A percentile compares a stretch with the other conserved stretches of the same genome.
phyloP scores from a whole-genome alignment of 1,140 invertebrate genomes.

The Bombus turneri region DNA sequence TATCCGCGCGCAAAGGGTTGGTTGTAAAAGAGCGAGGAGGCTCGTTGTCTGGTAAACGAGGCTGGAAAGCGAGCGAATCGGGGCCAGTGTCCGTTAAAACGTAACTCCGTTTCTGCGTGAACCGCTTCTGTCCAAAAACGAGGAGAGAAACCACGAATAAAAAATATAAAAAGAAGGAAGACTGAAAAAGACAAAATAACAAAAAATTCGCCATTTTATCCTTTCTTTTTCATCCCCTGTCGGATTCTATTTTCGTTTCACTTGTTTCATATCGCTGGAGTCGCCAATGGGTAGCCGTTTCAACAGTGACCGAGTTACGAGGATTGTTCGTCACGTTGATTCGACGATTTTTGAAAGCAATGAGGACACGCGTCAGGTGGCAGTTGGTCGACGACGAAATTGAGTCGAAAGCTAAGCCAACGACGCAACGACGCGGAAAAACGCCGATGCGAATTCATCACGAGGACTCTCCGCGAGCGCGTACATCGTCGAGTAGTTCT shows the following conservation, averaged over 20 bases:
- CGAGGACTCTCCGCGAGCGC: constrained; percentile 15
- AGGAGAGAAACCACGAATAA: constrained; percentile 3
- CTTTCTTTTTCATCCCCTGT: not conserved
- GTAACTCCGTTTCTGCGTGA: constrained; percentile 52
- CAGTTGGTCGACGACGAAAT: constrained; percentile 39
- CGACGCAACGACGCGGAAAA: constrained; percentile 9
- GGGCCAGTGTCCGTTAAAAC: constrained; percentile 43
- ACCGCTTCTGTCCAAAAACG: not conserved
- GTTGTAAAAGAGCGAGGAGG: constrained; percentile 20
- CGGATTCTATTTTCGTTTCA: not conserved
- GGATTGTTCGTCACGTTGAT: constrained; percentile 24
- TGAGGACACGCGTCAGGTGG: constrained; percentile 44
- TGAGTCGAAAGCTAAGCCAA: constrained; percentile 52
- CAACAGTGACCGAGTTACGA: not conserved
- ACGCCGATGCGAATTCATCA: constrained; percentile 51
- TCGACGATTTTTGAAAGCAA: constrained; percentile 37
- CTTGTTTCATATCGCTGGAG: not conserved
- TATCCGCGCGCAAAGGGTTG: constrained; percentile 50
- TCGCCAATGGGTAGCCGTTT: not conserved
- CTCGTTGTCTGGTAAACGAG: constrained; percentile 50
- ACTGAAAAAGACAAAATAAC: not conserved
- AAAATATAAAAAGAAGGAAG: not conserved
- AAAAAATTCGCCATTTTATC: not conserved
- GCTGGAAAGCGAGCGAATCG: constrained; percentile 44
- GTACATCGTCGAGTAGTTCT: constrained; percentile 16